Base-by-base conservation (phyloP, 1,140 invertebrate species). In the Chlorops oryzae region DNA sequence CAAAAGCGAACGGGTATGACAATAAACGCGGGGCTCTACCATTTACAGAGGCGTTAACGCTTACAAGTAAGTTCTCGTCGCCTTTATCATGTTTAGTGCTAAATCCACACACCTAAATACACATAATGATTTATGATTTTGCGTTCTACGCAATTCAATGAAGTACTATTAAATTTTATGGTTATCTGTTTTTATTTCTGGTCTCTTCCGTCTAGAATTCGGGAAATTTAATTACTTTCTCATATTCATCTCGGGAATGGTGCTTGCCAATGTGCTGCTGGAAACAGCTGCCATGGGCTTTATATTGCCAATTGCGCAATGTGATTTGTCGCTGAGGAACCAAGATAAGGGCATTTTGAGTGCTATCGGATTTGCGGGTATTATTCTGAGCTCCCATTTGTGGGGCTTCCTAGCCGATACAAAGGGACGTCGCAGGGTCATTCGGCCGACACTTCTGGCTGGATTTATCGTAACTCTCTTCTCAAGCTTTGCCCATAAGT, bases 361-460 rank as follows among this genome's bases (percentile, higher is more conserved):
- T 50, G 48, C 56, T 5, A 51, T 58, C 27, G 50, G 51, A 10
- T 60, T 51, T 49, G 50, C 78, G 51, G 83, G 84, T 82, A 77
- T 77, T 39, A 77, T 78, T 44, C 55, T 75, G 9, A 77, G 70
- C 3, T 76, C 75, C 2, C 77, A 77, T 60, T 63, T 88, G 35
- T 90, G 87, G 87, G 88, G 88, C 28, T 86, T 81, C 54, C 56
- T 90, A 15, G 83, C 85, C 0, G 88, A 92, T 65, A 80, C 81
- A 0, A 73, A 78, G 3, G 88, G 88, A 1, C 77, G 88, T 2
- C 75, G 78, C 35, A 76, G 77, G 5, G 75, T 88, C 9, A 75
- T 90, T 52, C 69, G 85, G 6, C 51, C 54, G 2, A 55, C 56
- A 10, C 44, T 57, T 15, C 17, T 60, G 27, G 25, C 46, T 0